phyloP scores from a whole-genome alignment of 2,113 vertebrate species.

The Tragelaphus strepsiceros region DNA sequence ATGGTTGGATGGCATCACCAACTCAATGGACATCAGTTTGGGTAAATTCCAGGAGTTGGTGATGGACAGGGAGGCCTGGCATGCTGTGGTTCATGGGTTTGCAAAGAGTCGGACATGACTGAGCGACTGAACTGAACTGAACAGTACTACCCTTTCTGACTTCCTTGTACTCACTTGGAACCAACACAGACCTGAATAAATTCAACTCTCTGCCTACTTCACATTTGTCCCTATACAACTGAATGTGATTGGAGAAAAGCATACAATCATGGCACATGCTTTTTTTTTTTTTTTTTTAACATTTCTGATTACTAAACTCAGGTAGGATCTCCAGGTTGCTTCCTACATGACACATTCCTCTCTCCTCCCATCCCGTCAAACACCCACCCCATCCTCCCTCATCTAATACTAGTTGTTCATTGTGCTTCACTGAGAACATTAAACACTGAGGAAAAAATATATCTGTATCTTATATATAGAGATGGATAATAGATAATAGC shows the following conservation, averaged over 20 bases:
- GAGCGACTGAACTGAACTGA: background rate
- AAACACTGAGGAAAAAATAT: background rate
- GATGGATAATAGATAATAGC: background rate
- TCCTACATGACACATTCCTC: background rate
- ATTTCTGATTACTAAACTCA: background rate
- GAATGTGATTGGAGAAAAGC: background rate
- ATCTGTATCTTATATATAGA: background rate
- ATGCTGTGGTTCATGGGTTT: fast-evolving
- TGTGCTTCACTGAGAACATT: background rate
- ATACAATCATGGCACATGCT: background rate
- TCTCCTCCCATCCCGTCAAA: background rate
- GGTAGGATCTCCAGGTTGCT: background rate
- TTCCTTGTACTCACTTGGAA: background rate
- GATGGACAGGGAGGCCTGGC: background rate
- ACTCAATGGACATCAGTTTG: background rate
- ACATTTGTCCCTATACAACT: too few species aligned
- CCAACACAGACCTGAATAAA: background rate
- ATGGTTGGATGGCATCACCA: background rate
- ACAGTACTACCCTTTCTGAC: background rate
- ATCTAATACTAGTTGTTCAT: background rate
- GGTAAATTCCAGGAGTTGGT: background rate
- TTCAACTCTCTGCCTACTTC: background rate
- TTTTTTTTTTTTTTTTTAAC: background rate
- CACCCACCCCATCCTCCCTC: background rate
- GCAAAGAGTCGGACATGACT: background rate